A percentile compares a stretch with the other conserved stretches of the same genome.
These are phyloP conservation scores for Sciaenops ocellatus DNA, from an alignment of 2,797 vertebrate genomes.

Conservation along the genomic window DNA sequence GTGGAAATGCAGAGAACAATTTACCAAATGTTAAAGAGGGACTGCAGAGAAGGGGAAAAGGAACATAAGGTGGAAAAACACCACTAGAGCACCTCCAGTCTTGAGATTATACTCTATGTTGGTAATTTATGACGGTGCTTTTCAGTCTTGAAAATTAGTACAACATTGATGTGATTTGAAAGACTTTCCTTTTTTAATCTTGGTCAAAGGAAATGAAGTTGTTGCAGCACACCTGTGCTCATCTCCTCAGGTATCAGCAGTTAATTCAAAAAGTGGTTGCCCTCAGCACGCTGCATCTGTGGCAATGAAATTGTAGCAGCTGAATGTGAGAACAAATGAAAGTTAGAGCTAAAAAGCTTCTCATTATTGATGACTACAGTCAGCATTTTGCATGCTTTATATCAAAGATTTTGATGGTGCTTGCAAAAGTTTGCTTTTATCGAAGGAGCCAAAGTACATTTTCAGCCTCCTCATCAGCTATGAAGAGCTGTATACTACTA, in stretches of 20 bases:
- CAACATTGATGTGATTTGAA: background rate
- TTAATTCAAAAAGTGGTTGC: background rate
- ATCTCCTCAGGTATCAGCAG: background rate
- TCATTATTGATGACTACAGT: background rate
- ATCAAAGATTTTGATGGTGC: background rate
- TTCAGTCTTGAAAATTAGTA: background rate
- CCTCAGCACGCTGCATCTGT: background rate
- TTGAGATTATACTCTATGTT: background rate
- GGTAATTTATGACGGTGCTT: background rate
- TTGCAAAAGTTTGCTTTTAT: background rate
- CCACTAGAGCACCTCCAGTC: too few species aligned
- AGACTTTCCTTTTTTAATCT: background rate
- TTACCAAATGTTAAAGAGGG: background rate
- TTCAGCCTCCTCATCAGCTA: background rate
- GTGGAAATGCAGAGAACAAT: background rate
- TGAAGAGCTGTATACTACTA: background rate
- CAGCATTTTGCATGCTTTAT: background rate
- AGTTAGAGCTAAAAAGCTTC: background rate
- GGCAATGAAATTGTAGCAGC: background rate
- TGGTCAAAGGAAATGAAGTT: slow-evolving; percentile 14
- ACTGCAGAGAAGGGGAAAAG: background rate
- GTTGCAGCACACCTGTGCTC: background rate
- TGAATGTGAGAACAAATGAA: background rate
- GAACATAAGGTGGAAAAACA: background rate
- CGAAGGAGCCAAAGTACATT: background rate